Evolutionary conservation across 2,113 vertebrate species (phyloP), one percentile per base, ranked within the genome.

Genomic region (Tenebrosternarchus preto): DNA sequence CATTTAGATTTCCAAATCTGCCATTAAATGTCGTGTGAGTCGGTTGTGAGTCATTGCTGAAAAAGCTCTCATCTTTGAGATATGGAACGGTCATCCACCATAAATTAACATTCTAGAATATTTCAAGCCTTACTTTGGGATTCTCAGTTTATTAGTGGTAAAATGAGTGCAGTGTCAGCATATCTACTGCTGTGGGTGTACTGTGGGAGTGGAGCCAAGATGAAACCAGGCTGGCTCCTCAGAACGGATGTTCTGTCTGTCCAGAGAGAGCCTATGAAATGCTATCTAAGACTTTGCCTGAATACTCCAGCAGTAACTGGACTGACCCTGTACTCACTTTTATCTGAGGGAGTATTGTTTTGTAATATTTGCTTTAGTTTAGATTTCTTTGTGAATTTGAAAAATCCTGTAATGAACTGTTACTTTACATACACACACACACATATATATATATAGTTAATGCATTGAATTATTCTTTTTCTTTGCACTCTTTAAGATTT

Each of bases 21-120:
- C 89, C 86, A 89, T 92, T 92, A 85, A n/a, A 25, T 27, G 29
- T 27, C 36, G 24, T 60, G 66, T 20, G 68, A 70, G n/a, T 70
- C 68, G 22, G 2, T 43, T 29, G 43, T 64, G 74, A 66, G 31
- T 66, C 60, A 76, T 17, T 73, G 43, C 59, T 16, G 56, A 70
- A 27, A 31, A 15, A 8, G 16, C 46, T 59, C 22, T 31, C 20
- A 27, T 43, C 64, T 43, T 19, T 33, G 63, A 33, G 63, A 33
- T 5, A 19, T 17, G 33, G 16, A 7, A 0, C 36, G 43, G 57
- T 78, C 67, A 39, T 78, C 64, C 57, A 53, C 27, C 31, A 25
- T 5, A 6, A 60, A 17, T 17, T 29, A 20, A 60, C 24, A n/a
- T 56, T 27, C 33, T 70, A 55, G 55, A 78, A 22, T 59, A 20